Conservation (phyloP, 64 coral and sea anemone species). For the Montipora sp. region DNA sequence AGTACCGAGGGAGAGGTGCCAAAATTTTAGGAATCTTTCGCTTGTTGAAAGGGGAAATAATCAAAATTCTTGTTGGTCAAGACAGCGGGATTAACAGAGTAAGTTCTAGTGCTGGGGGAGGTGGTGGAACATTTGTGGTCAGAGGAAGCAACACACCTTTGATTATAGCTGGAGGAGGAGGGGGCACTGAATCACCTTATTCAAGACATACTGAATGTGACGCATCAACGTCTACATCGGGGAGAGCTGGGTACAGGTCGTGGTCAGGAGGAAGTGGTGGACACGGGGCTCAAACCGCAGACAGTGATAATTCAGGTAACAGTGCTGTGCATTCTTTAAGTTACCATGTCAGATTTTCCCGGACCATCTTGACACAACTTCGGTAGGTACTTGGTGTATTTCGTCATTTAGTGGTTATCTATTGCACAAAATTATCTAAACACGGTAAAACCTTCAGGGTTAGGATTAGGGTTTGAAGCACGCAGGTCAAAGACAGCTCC, state of each 20-base stretch:
- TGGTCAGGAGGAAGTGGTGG: slow-evolving; percentile 10
- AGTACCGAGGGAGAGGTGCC: slow-evolving; percentile 67
- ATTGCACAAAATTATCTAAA: too few relatives aligned
- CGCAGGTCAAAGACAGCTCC: too few relatives aligned
- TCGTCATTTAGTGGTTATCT: too few relatives aligned
- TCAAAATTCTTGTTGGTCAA: slow-evolving; percentile 39
- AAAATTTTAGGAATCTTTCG: slow-evolving; percentile 61
- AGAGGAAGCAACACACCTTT: slow-evolving; percentile 46
- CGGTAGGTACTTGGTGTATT: too few relatives aligned
- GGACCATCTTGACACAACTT: too few relatives aligned
- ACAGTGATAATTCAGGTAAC: slow-evolving; percentile 29
- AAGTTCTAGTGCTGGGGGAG: neutral
- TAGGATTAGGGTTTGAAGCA: too few relatives aligned
- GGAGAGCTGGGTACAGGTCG: slow-evolving; percentile 34
- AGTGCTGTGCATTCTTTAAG: too few relatives aligned
- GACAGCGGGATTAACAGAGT: neutral
- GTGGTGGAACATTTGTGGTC: slow-evolving; percentile 64
- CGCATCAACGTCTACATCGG: slow-evolving; percentile 41
- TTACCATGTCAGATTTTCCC: too few relatives aligned
- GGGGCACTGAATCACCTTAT: neutral
- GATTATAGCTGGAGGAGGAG: slow-evolving; percentile 65
- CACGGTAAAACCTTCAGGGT: too few relatives aligned
- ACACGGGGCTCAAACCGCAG: slow-evolving; percentile 16
- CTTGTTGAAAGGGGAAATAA: neutral
- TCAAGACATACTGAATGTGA: slow-evolving; percentile 38